These are phyloP conservation scores for Alectura lathami DNA, from an alignment of 2,113 vertebrate species.

Conservation along the genomic window DNA sequence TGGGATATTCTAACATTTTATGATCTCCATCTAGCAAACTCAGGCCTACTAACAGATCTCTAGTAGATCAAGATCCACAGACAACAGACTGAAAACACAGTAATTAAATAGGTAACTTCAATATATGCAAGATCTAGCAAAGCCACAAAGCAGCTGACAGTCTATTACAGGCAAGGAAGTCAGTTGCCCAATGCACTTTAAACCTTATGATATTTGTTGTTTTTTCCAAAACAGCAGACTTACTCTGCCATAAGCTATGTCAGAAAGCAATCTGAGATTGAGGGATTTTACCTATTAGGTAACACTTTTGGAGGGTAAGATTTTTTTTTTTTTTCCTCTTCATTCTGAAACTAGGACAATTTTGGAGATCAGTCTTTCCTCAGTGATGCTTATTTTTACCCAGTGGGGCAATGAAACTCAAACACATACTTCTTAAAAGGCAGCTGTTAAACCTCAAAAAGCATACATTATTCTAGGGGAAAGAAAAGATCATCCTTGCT, in stretches of 20 bases:
- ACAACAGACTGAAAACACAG: background rate
- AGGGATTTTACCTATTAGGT: background rate
- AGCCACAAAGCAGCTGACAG: background rate
- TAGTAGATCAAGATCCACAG: background rate
- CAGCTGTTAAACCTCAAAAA: constrained; percentile 31
- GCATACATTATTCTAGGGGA: background rate
- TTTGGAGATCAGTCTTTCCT: background rate
- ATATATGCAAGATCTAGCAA: background rate
- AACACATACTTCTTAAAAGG: background rate
- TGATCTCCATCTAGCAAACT: background rate
- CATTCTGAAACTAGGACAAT: background rate
- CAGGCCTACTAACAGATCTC: background rate
- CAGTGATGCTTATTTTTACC: background rate
- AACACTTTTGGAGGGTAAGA: background rate
- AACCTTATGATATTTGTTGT: background rate
- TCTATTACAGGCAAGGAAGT: background rate
- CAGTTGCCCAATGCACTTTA: background rate
- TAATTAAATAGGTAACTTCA: background rate
- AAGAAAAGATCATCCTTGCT: constrained; percentile 16
- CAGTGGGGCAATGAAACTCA: constrained; percentile 1
- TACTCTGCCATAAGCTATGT: background rate
- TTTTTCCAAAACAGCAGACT: too few species aligned
- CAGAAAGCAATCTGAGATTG: background rate
- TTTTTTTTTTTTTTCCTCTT: constrained; percentile 1
- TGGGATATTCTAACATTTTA: background rate